Evolutionary conservation across 1,140 invertebrate species (phyloP), one percentile per base, ranked within the genome.

Genomic region (Macrobrachium nipponense): DNA sequence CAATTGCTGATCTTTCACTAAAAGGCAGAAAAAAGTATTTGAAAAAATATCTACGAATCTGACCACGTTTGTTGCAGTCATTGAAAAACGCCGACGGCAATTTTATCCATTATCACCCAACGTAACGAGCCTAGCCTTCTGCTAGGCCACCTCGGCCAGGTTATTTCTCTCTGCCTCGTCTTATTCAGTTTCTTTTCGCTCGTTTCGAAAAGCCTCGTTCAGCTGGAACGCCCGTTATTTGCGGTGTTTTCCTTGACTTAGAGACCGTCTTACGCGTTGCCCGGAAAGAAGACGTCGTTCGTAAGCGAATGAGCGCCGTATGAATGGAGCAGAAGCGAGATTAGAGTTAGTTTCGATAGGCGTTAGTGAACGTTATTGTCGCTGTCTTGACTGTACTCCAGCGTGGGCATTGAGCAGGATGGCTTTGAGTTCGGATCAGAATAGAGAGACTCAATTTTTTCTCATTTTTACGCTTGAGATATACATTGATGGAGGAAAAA

Each of bases 41-140:
- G 27, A 73, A 72, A 72, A 83, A 85, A 85, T 78, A 85, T 85
- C 82, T 61, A 66, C 82, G 62, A 85, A 85, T 85, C 82, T 78
- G 76, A 85, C 82, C 82, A 85, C 82, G 82, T 85, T 79, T 78
- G 82, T 85, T 85, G 82, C 82, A 85, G 82, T 70, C 82, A 79
- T 85, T 85, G 82, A 85, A 85, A 78, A 85, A 78, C 82, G 73
- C 82, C 82, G 82, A 18, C 61, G 76, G 82, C 82, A 79, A 85
- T 85, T 85, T 85, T 85, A 85, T 85, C 82, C 82, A 85, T 85
- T 85, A 85, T 85, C 75, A 68, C 75, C 82, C 27, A 36, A 60
- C 82, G 75, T 85, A 85, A 85, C 82, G 76, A 85, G 82, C 61
- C 62, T n/a, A 27, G 44, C 59, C 20, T 23, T 18, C n/a, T 59